Conservation (phyloP, 2,888 invertebrate species). For the Eretmocerus hayati region DNA sequence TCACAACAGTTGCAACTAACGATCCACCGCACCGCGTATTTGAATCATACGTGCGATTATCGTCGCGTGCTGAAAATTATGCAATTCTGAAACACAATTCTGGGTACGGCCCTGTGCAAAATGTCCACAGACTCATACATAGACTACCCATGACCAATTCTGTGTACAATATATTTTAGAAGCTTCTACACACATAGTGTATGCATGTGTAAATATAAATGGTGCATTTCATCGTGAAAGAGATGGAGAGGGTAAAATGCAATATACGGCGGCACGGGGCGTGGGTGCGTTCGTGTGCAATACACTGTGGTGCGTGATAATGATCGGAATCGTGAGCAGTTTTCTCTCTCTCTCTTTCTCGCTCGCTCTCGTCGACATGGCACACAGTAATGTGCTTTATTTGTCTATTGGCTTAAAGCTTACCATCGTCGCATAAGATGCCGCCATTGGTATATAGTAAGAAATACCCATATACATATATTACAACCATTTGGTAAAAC, state of each 20-base stretch:
- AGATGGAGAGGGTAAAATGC: not conserved
- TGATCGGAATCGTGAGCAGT: conserved; percentile 18
- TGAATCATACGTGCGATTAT: not conserved
- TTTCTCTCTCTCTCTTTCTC: not conserved
- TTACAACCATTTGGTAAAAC: too few species aligned
- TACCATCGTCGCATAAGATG: too few species aligned
- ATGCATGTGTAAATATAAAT: not conserved
- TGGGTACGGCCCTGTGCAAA: too few species aligned
- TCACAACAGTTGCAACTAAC: not conserved
- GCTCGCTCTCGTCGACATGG: conserved; percentile 1
- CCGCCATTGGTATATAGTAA: too few species aligned
- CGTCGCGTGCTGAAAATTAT: conserved; percentile 38
- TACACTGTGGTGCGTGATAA: conserved; percentile 15
- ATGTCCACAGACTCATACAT: too few species aligned
- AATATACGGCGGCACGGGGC: conserved; percentile 26
- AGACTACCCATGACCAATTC: too few species aligned
- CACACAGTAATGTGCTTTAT: conserved; percentile 12
- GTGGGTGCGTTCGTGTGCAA: not conserved
- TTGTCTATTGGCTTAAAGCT: conserved; percentile 11
- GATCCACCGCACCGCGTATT: not conserved
- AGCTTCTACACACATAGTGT: not conserved
- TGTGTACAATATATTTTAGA: too few species aligned
- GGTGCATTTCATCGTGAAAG: not conserved
- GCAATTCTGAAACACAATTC: conserved; percentile 32
- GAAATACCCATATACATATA: too few species aligned